Conservation (phyloP, 1,140 invertebrate genomes). For the Aphaenogaster rudis region DNA sequence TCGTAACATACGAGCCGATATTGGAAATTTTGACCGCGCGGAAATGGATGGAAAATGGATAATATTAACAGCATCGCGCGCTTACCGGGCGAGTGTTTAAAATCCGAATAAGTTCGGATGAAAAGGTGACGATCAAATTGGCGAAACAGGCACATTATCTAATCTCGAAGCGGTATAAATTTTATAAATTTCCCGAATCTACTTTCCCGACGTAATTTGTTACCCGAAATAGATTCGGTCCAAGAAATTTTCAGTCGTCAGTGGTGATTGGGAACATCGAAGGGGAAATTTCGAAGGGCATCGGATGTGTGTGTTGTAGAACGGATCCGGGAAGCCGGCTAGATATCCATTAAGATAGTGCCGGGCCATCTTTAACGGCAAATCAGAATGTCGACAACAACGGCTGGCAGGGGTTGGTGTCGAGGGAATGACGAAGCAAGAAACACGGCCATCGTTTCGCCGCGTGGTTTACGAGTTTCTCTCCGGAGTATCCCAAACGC, state of each 20-base stretch:
- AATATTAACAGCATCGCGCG: slow-evolving; percentile 45
- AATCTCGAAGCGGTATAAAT: slow-evolving; percentile 8
- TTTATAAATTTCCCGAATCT: slow-evolving; percentile 17
- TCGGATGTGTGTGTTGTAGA: slow-evolving; percentile 6
- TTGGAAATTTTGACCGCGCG: slow-evolving; percentile 55
- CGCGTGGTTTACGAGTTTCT: slow-evolving; percentile 72
- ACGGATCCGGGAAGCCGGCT: slow-evolving; percentile 40
- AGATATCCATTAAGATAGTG: slow-evolving; percentile 80
- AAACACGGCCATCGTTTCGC: slow-evolving; percentile 74
- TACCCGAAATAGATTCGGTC: background rate
- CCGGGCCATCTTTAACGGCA: slow-evolving; percentile 74
- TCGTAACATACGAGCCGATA: slow-evolving; percentile 49
- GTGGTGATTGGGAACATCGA: background rate
- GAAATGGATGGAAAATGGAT: slow-evolving; percentile 56
- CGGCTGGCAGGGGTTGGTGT: slow-evolving; percentile 42
- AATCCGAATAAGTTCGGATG: slow-evolving; percentile 18
- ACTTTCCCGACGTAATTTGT: slow-evolving; percentile 20
- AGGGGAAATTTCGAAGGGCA: slow-evolving; percentile 23
- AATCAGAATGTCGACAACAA: slow-evolving; percentile 76
- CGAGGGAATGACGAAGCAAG: slow-evolving; percentile 68
- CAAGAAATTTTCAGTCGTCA: slow-evolving; percentile 34
- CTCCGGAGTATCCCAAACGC: slow-evolving; percentile 66
- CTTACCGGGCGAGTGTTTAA: slow-evolving; percentile 11
- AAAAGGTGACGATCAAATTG: background rate
- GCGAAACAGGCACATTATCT: background rate